Evolutionary conservation across 2,113 vertebrate species (phyloP).

Genomic region (Bucco capensis): DNA sequence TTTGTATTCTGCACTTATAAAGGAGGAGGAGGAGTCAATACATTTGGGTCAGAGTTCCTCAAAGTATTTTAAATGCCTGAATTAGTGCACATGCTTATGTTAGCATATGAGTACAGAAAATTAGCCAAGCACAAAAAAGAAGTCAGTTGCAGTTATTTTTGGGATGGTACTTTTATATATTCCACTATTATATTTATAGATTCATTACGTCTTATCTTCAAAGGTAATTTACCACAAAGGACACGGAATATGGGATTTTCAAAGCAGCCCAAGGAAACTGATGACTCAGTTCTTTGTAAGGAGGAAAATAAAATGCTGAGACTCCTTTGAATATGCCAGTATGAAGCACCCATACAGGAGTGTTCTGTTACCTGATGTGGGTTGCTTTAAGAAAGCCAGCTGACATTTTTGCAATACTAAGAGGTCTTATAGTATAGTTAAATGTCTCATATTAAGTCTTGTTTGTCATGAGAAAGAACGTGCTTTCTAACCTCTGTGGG

Average conservation of each 20-base stretch:
- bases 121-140: background rate
- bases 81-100: background rate
- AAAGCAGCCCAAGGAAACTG: background rate
- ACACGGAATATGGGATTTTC: background rate
- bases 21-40: background rate
- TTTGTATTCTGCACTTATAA: background rate
- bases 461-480: background rate
- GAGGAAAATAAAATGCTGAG: rapidly evolving
- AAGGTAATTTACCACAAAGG: background rate
- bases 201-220: background rate
- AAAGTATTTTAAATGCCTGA: background rate
- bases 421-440: background rate
- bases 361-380: background rate
- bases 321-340: background rate
- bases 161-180: background rate
- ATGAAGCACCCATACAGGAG: rapidly evolving
- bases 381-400: background rate
- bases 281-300: background rate
- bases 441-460: background rate
- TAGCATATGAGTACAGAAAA: background rate
- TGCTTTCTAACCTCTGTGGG: background rate
- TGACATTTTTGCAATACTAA: background rate
- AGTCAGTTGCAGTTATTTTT: background rate
- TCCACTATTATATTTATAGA: background rate
- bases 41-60: background rate